phyloP scores from a whole-genome alignment of 2,797 vertebrate species.

The Lophius americanus region DNA sequence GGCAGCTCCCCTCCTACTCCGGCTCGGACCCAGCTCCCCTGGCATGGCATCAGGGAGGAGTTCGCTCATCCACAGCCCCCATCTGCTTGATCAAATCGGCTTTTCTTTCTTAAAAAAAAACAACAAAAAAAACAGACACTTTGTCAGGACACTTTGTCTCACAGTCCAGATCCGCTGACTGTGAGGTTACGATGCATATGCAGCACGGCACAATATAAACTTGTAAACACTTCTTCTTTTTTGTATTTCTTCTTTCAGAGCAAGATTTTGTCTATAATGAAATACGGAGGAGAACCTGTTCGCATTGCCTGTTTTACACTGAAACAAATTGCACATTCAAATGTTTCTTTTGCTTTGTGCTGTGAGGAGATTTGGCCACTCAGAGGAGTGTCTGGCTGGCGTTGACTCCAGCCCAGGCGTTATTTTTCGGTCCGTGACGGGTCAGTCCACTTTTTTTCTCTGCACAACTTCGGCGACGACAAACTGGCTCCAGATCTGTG shows the following conservation, averaged over 20 bases:
- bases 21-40: constrained; percentile 53
- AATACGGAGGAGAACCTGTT: constrained; percentile 51
- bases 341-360: constrained; percentile 64
- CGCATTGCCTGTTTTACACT: constrained; percentile 68
- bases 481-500: constrained; percentile 45
- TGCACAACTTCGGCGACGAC: constrained; percentile 58
- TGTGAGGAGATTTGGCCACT: constrained; percentile 63
- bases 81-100: constrained; percentile 52
- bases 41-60: constrained; percentile 69
- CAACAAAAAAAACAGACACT: constrained; percentile 34
- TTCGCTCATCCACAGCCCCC: constrained; percentile 30
- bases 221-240: constrained; percentile 61
- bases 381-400: constrained; percentile 36
- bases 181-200: constrained; percentile 68
- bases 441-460: constrained; percentile 50
- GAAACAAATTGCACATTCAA: constrained; percentile 71
- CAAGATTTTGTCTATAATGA: constrained; percentile 58
- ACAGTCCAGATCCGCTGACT: constrained; percentile 61
- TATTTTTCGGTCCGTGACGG: constrained; percentile 43
- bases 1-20: constrained; percentile 73
- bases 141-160: constrained; percentile 53
- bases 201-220: constrained; percentile 75
- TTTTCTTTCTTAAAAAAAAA: constrained; percentile 42
- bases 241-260: constrained; percentile 62
- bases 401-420: constrained; percentile 34